phyloP scores from a whole-genome alignment of 2,888 invertebrate genomes.

The Trachelus iudaicus region DNA sequence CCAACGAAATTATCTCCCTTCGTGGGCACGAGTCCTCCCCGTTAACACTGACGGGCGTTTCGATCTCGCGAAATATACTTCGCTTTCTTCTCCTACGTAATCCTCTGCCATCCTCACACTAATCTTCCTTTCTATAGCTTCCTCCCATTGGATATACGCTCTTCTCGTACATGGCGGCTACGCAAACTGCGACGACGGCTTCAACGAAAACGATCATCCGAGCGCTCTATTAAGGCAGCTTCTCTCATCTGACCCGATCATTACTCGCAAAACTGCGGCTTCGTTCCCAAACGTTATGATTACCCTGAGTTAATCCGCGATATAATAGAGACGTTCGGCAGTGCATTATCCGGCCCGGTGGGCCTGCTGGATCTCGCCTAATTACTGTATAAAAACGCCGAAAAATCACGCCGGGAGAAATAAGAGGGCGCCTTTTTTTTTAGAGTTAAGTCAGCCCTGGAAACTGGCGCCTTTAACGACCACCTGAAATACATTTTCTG shows the following conservation, averaged over 20 bases:
- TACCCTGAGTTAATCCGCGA: conserved; percentile 49
- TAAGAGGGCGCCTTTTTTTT: conserved; percentile 21
- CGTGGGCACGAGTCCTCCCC: background rate
- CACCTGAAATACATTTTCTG: conserved; percentile 24
- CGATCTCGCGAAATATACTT: background rate
- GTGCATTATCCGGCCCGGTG: conserved; percentile 41
- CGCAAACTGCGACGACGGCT: background rate
- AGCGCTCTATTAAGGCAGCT: background rate
- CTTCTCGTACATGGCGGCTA: background rate
- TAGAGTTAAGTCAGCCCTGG: conserved; percentile 21
- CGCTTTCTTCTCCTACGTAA: background rate
- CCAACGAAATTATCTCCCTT: conserved; percentile 27
- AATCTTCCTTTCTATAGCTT: background rate
- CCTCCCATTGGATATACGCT: background rate
- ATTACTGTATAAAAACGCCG: conserved; percentile 52
- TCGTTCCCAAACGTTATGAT: conserved; percentile 41
- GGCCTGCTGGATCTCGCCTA: conserved; percentile 38
- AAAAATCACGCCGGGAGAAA: conserved; percentile 36
- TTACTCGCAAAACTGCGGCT: conserved; percentile 27
- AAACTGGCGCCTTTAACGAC: conserved; percentile 46
- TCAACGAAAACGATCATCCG: background rate
- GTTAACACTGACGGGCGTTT: background rate
- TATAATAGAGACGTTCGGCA: conserved; percentile 57
- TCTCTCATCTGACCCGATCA: conserved; percentile 18
- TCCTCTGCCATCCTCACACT: background rate